Evolutionary conservation across 2,888 invertebrate species (phyloP).

Genomic region (Drosophila testacea): DNA sequence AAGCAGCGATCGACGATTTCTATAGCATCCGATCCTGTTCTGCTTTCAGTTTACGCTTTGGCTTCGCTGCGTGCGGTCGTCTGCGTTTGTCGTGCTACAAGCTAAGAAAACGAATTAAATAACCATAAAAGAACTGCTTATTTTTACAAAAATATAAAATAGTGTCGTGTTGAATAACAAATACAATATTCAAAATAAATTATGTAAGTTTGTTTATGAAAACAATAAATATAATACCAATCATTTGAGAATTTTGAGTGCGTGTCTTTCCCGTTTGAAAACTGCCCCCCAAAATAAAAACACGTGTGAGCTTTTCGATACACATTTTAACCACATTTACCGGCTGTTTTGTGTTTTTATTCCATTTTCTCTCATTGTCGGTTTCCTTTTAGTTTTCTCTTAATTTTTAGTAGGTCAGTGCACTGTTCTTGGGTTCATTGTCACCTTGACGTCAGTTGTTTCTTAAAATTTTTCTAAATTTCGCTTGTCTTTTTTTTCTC

Average conservation of each 20-base stretch:
- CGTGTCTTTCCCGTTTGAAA: slow-evolving; percentile 9
- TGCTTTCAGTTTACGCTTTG: slow-evolving; percentile 70
- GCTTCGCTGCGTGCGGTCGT: slow-evolving; percentile 75
- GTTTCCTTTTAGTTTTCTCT: slow-evolving; percentile 12
- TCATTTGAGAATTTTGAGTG: slow-evolving; percentile 22
- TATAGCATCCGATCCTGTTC: slow-evolving; percentile 69
- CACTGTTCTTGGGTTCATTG: slow-evolving; percentile 74
- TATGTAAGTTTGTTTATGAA: slow-evolving; percentile 58
- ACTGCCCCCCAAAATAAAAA: slow-evolving; percentile 17
- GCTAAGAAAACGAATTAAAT: slow-evolving; percentile 8
- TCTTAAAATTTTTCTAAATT: slow-evolving; percentile 23
- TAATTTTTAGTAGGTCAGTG: slow-evolving; percentile 64
- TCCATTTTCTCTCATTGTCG: slow-evolving; percentile 2
- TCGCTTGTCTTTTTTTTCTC: slow-evolving; percentile 29
- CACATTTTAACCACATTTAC: slow-evolving; percentile 21
- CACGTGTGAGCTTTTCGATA: slow-evolving; percentile 49
- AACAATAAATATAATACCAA: neutral
- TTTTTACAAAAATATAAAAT: slow-evolving; percentile 6
- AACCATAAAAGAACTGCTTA: neutral
- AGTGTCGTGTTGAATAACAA: slow-evolving; percentile 39
- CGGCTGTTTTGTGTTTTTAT: slow-evolving; percentile 38
- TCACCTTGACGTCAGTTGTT: slow-evolving; percentile 43
- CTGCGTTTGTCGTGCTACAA: slow-evolving; percentile 46
- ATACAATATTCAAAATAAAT: slow-evolving; percentile 33
- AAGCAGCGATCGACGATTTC: slow-evolving; percentile 56